Conservation (phyloP, 2,113 vertebrate species). For the Bos javanicus region DNA sequence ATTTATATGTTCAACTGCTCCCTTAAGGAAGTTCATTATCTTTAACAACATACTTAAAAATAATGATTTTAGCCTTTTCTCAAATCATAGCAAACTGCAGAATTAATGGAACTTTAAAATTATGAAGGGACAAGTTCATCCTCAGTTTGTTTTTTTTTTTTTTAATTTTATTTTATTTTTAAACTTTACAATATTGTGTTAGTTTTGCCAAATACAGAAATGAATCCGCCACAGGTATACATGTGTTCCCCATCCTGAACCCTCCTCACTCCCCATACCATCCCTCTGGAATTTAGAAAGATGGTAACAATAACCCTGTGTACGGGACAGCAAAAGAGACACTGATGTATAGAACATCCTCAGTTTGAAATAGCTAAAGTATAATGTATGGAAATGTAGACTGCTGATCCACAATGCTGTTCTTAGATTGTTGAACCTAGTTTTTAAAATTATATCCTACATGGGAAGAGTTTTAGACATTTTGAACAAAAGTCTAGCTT, state of each 20-base stretch:
- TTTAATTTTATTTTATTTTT: too few relatives aligned
- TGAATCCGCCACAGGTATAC: too few relatives aligned
- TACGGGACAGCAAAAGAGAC: too few relatives aligned
- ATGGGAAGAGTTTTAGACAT: neutral
- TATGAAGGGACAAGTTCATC: neutral
- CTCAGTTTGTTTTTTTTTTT: neutral
- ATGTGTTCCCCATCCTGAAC: too few relatives aligned
- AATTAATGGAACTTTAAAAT: slow-evolving; percentile 30
- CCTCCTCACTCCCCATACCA: too few relatives aligned
- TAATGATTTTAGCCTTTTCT: neutral
- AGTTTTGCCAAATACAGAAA: too few relatives aligned
- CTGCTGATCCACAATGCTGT: neutral
- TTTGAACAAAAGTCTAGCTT: neutral
- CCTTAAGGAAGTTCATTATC: neutral
- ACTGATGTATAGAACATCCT: neutral
- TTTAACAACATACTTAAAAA: slow-evolving; percentile 7
- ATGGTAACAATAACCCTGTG: too few relatives aligned
- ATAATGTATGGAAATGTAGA: neutral
- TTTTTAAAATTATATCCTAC: neutral
- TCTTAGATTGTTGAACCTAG: neutral
- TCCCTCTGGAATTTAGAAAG: too few relatives aligned
- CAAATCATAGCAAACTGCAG: neutral
- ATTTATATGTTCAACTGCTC: neutral
- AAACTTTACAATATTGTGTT: too few relatives aligned
- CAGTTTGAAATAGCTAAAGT: slow-evolving; percentile 10